A percentile compares a stretch with the other conserved stretches of the same genome.
Conservation (phyloP, 1,140 invertebrate genomes). For the Zaprionus taronus region DNA sequence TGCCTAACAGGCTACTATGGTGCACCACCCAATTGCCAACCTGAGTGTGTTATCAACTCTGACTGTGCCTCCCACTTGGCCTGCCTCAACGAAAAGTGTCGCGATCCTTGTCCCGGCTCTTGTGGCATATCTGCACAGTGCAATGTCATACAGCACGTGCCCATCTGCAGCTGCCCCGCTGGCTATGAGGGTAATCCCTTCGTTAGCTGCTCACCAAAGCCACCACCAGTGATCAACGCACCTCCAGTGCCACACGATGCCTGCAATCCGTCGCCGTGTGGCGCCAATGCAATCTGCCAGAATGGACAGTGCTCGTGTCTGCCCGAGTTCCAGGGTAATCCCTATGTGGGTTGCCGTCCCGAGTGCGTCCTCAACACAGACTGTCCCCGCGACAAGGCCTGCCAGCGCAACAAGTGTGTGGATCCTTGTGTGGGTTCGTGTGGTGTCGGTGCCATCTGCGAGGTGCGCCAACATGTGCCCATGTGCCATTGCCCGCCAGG, state of each 20-base stretch:
- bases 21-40: slow-evolving; percentile 89
- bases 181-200: slow-evolving; percentile 93
- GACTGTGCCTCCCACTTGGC: slow-evolving; percentile 90
- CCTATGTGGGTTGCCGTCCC: slow-evolving; percentile 90
- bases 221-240: slow-evolving; percentile 55
- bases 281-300: slow-evolving; percentile 88
- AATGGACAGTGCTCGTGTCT: slow-evolving; percentile 85
- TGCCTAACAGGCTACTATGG: slow-evolving; percentile 90
- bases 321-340: slow-evolving; percentile 90
- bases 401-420: slow-evolving; percentile 88
- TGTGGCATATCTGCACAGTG: slow-evolving; percentile 93
- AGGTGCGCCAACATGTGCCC: slow-evolving; percentile 89
- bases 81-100: slow-evolving; percentile 90
- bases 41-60: slow-evolving; percentile 91
- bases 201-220: slow-evolving; percentile 86
- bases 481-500: slow-evolving; percentile 87
- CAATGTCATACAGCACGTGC: slow-evolving; percentile 92
- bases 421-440: slow-evolving; percentile 92
- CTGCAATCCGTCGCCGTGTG: slow-evolving; percentile 89
- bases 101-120: slow-evolving; percentile 91
- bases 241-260: slow-evolving; percentile 79
- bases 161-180: slow-evolving; percentile 90
- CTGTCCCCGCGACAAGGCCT: slow-evolving; percentile 89
- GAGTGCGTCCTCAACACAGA: slow-evolving; percentile 94
- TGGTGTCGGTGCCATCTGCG: slow-evolving; percentile 89